Evolutionary conservation across 64 coral and sea anemone species (phyloP).

Genomic region (Actinia tenebrosa): DNA sequence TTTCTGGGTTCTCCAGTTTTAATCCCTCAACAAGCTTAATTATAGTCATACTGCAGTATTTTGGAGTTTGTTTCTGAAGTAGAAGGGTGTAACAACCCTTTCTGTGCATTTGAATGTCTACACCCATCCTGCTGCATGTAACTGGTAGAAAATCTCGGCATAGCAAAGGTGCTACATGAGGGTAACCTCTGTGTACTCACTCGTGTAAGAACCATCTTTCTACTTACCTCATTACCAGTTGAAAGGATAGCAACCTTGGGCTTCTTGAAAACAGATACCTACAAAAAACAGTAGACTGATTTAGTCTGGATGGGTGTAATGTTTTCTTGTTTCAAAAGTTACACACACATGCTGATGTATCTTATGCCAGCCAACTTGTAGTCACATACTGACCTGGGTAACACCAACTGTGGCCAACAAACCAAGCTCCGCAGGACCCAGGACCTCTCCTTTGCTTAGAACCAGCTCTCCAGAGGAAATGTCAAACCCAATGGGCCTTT

Average conservation of each 20-base stretch:
- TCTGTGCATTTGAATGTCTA: too few species aligned
- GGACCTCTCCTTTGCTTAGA: constrained; percentile 51
- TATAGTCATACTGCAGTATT: too few species aligned
- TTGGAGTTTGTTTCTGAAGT: too few species aligned
- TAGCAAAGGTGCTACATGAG: neutral
- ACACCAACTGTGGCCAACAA: constrained; percentile 85
- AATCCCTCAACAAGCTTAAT: too few species aligned
- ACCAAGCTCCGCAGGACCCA: constrained; percentile 89
- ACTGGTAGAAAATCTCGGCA: too few species aligned
- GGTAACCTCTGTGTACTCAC: neutral
- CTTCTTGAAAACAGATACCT: constrained; percentile 54
- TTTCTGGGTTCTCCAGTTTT: too few species aligned
- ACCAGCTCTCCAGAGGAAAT: constrained; percentile 65
- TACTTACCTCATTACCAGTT: constrained; percentile 60
- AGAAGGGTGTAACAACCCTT: too few species aligned
- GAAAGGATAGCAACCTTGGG: constrained; percentile 70
- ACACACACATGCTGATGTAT: neutral
- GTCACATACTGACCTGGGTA: constrained; percentile 13
- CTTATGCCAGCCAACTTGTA: neutral
- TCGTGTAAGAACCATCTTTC: neutral
- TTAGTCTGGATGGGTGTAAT: neutral
- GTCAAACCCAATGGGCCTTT: constrained; percentile 91
- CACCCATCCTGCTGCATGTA: too few species aligned
- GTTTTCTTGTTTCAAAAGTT: neutral
- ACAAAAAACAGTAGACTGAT: neutral